Conservation (phyloP, 2,888 invertebrate genomes). For the Hydroisotoma schaefferi region DNA sequence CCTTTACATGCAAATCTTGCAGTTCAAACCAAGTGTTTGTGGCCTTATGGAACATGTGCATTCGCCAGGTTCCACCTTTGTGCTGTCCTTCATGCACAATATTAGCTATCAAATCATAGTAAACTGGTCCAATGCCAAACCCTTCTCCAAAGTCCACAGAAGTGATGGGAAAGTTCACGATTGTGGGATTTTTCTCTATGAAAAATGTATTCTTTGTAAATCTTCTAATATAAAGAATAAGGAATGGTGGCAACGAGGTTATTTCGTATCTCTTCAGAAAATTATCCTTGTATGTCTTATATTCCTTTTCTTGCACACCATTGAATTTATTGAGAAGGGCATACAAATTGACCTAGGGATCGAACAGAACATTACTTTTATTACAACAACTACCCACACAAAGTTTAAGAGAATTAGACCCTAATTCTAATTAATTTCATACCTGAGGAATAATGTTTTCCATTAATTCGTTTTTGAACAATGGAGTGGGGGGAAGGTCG, state of each 20-base stretch:
- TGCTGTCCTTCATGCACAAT: slow-evolving; percentile 98
- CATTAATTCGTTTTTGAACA: slow-evolving; percentile 94
- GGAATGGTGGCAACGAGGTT: slow-evolving; percentile 84
- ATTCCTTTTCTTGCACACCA: slow-evolving; percentile 91
- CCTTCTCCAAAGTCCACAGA: slow-evolving; percentile 58
- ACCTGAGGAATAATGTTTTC: slow-evolving; percentile 99
- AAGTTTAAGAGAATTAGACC: not conserved
- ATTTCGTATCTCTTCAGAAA: slow-evolving; percentile 96
- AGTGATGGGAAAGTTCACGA: slow-evolving; percentile 99
- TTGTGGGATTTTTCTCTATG: slow-evolving; percentile 98
- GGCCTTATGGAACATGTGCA: slow-evolving; percentile 81
- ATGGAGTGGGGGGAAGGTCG: slow-evolving; percentile 93
- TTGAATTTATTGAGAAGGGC: slow-evolving; percentile 94
- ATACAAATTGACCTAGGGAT: slow-evolving; percentile 79
- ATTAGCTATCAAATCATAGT: slow-evolving; percentile 96
- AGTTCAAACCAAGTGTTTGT: slow-evolving; percentile 80
- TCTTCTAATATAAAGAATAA: slow-evolving; percentile 87
- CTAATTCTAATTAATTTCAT: not conserved
- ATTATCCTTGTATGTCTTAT: slow-evolving; percentile 99
- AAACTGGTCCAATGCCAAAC: slow-evolving; percentile 57
- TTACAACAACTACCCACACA: not conserved
- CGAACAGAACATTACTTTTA: not conserved
- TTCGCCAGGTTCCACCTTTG: slow-evolving; percentile 87
- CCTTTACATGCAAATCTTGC: slow-evolving; percentile 95
- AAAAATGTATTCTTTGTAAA: slow-evolving; percentile 99